A percentile compares a stretch with the other conserved stretches of the same genome.
These are phyloP conservation scores for Lordiphosa andalusiaca DNA, from an alignment of 2,888 invertebrate genomes.

Conservation along the genomic window DNA sequence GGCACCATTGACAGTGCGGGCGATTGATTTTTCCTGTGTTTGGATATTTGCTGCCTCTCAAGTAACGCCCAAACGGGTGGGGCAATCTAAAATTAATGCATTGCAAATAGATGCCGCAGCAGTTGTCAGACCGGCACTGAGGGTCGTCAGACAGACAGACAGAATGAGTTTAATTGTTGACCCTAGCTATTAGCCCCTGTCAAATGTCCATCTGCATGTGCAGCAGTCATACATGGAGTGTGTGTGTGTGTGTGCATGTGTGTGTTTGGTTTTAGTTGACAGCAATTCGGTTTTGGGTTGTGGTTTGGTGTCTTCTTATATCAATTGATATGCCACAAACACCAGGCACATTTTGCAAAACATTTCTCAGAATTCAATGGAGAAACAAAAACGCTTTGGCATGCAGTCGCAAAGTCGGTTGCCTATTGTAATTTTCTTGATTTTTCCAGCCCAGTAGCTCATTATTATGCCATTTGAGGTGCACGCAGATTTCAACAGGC, in stretches of 20 bases:
- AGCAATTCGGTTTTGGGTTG: constrained; percentile 40
- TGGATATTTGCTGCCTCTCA: constrained; percentile 42
- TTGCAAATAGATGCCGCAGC: constrained; percentile 55
- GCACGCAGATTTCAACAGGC: constrained; percentile 17
- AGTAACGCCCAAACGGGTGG: constrained; percentile 30
- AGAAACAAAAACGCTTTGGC: constrained; percentile 48
- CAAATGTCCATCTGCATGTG: constrained; percentile 37
- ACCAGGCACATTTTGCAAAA: constrained; percentile 56
- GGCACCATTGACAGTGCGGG: constrained; percentile 67
- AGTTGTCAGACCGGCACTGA: constrained; percentile 25
- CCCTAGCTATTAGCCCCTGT: constrained; percentile 74
- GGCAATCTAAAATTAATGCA: constrained; percentile 67
- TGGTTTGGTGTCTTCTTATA: constrained; percentile 24
- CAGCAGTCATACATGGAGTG: neutral
- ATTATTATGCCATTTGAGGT: constrained; percentile 59
- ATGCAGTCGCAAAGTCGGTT: constrained; percentile 43
- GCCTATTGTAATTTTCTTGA: constrained; percentile 8
- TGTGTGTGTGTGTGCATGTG: constrained; percentile 5
- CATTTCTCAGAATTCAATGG: constrained; percentile 54
- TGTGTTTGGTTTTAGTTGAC: constrained; percentile 43
- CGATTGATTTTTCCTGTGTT: constrained; percentile 73
- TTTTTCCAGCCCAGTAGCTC: constrained; percentile 27
- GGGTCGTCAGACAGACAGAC: constrained; percentile 34
- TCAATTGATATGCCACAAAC: constrained; percentile 65
- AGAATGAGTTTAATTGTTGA: constrained; percentile 74